Percentiles rank a stretch among this genome's conserved stretches.
Evolutionary conservation across 2,888 invertebrate genomes (phyloP).

Genomic region (Chironomus tentans): DNA sequence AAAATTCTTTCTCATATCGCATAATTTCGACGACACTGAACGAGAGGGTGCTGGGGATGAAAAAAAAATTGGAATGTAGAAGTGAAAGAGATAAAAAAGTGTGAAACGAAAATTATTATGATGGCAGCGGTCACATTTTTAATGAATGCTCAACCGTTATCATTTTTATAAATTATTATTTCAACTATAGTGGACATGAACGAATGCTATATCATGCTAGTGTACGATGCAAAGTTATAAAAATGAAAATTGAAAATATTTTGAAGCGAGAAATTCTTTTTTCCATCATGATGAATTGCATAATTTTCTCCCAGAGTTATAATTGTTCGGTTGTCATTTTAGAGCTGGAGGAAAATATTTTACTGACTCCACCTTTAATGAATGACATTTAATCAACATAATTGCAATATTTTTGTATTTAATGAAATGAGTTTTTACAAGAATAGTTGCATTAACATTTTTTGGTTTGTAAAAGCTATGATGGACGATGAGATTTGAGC

Average conservation of each 20-base stretch:
- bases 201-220: background rate
- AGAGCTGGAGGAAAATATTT: background rate
- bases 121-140: background rate
- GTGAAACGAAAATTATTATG: background rate
- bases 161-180: background rate
- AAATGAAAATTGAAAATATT: background rate
- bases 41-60: background rate
- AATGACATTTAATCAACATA: too few species aligned
- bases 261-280: background rate
- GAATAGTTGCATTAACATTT: too few species aligned
- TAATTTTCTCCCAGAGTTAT: background rate
- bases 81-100: too few species aligned
- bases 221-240: background rate
- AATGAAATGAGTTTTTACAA: too few species aligned
- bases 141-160: background rate
- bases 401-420: too few species aligned
- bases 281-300: too few species aligned
- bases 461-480: too few species aligned
- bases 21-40: background rate
- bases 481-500: too few species aligned
- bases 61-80: too few species aligned
- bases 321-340: background rate
- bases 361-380: too few species aligned
- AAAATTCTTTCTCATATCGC: background rate
- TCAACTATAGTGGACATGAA: background rate